Evolutionary conservation across 1,140 invertebrate genomes (phyloP).

Genomic region (Diplogasteroides magnus): DNA sequence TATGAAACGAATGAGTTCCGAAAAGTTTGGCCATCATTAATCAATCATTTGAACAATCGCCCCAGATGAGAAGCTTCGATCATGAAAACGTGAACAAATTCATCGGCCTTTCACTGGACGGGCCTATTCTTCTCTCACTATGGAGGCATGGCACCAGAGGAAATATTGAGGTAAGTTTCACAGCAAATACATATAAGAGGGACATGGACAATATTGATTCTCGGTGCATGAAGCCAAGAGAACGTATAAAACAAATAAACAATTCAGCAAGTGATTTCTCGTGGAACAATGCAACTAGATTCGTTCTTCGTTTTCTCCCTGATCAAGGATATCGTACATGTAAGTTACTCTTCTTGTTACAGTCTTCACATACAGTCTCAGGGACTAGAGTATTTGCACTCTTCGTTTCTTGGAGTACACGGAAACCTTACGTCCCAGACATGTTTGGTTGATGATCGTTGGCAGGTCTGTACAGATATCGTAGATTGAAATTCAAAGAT

Average conservation of each 20-base stretch:
- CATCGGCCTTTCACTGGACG: slow-evolving; percentile 36
- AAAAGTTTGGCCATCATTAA: slow-evolving; percentile 10
- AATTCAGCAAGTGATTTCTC: background rate
- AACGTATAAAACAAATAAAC: background rate
- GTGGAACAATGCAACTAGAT: slow-evolving; percentile 11
- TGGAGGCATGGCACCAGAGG: slow-evolving; percentile 13
- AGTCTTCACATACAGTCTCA: slow-evolving; percentile 2
- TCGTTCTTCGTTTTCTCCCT: slow-evolving; percentile 28
- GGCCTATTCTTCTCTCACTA: slow-evolving; percentile 26
- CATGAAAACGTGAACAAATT: slow-evolving; percentile 44
- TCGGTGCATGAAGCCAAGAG: no score
- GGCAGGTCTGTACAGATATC: slow-evolving; percentile 15
- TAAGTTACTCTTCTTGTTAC: slow-evolving; percentile 3
- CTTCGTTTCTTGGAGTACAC: slow-evolving; percentile 27
- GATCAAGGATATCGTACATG: slow-evolving; percentile 30
- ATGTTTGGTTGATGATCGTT: slow-evolving; percentile 32
- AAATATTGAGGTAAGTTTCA: slow-evolving; percentile 18
- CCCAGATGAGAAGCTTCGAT: slow-evolving; percentile 26
- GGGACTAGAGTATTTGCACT: slow-evolving; percentile 29
- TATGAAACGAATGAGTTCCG: slow-evolving; percentile 25
- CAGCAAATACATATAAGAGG: background rate
- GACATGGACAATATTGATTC: no score
- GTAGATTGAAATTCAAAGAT: background rate
- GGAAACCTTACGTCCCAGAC: slow-evolving; percentile 24
- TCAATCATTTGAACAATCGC: slow-evolving; percentile 9